Percentiles rank a stretch among this genome's conserved stretches.
These are phyloP conservation scores for Caenorhabditis inopinata DNA, from an alignment of 1,140 invertebrate genomes.

Conservation along the genomic window DNA sequence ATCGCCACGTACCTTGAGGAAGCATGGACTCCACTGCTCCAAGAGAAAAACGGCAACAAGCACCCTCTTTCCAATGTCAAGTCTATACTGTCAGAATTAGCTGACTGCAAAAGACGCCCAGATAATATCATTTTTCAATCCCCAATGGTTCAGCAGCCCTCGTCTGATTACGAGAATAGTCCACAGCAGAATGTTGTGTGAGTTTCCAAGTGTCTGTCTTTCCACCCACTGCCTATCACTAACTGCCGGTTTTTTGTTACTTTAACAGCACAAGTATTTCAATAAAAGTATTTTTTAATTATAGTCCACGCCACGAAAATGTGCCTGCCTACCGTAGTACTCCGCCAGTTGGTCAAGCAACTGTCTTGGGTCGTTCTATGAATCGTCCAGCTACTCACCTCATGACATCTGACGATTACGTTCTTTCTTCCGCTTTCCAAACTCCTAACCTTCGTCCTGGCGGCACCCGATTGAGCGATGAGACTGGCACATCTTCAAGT, in stretches of 20 bases:
- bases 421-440: slow-evolving; percentile 42
- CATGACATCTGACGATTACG: slow-evolving; percentile 56
- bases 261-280: not conserved
- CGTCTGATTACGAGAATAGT: slow-evolving; percentile 62
- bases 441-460: not conserved
- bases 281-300: not conserved
- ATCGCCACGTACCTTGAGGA: slow-evolving; percentile 61
- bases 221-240: not conserved
- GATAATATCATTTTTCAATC: not conserved
- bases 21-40: slow-evolving; percentile 54
- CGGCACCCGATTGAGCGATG: slow-evolving; percentile 21
- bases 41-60: slow-evolving; percentile 48
- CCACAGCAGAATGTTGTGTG: slow-evolving; percentile 36
- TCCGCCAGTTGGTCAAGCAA: slow-evolving; percentile 40
- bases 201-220: not conserved
- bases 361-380: slow-evolving; percentile 20
- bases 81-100: slow-evolving; percentile 12
- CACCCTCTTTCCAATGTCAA: slow-evolving; percentile 41
- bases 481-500: slow-evolving; percentile 36
- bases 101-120: slow-evolving; percentile 26
- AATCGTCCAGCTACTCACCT: slow-evolving; percentile 47
- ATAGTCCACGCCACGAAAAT: slow-evolving; percentile 38
- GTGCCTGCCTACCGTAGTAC: slow-evolving; percentile 43
- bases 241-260: not conserved
- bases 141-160: slow-evolving; percentile 33